Conservation (phyloP, 2,797 vertebrate species). For the Lindbergichthys nudifrons region DNA sequence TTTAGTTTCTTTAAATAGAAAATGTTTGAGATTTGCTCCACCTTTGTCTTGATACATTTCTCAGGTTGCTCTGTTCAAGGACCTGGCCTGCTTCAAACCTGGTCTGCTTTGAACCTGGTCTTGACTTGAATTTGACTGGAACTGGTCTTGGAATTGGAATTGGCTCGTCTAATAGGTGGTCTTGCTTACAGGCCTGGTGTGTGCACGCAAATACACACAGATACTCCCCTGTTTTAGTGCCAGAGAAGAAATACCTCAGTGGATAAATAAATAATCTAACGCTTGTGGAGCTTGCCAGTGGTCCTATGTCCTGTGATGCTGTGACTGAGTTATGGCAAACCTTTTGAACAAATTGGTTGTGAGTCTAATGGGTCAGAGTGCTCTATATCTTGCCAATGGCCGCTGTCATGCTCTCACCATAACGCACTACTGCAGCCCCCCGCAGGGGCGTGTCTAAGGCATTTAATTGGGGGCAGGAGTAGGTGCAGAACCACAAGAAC, state of each 20-base stretch:
- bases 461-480: constrained; percentile 2
- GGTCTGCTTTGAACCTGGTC: constrained; percentile 9
- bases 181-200: constrained; percentile 42
- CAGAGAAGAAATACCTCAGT: constrained; percentile 66
- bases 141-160: constrained; percentile 57
- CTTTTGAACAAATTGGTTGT: constrained; percentile 87
- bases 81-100: constrained; percentile 40
- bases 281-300: constrained; percentile 59
- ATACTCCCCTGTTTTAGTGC: constrained; percentile 55
- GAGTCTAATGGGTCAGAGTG: constrained; percentile 86
- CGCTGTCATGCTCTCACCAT: constrained; percentile 59
- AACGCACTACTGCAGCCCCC: constrained; percentile 48
- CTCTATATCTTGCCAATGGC: constrained; percentile 81
- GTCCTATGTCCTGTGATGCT: constrained; percentile 53
- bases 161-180: constrained; percentile 54
- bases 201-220: constrained; percentile 45
- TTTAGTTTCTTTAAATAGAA: constrained; percentile 33
- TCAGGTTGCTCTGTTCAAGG: constrained; percentile 17
- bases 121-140: constrained; percentile 57
- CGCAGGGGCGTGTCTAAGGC: constrained; percentile 34
- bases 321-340: constrained; percentile 85
- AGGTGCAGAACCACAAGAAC: neutral
- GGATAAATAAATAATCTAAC: constrained; percentile 72
- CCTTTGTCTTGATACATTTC: constrained; percentile 35
- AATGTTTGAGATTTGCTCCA: constrained; percentile 27